These are phyloP conservation scores for Pogoniulus pusillus DNA, from an alignment of 2,797 vertebrate species.

Conservation along the genomic window DNA sequence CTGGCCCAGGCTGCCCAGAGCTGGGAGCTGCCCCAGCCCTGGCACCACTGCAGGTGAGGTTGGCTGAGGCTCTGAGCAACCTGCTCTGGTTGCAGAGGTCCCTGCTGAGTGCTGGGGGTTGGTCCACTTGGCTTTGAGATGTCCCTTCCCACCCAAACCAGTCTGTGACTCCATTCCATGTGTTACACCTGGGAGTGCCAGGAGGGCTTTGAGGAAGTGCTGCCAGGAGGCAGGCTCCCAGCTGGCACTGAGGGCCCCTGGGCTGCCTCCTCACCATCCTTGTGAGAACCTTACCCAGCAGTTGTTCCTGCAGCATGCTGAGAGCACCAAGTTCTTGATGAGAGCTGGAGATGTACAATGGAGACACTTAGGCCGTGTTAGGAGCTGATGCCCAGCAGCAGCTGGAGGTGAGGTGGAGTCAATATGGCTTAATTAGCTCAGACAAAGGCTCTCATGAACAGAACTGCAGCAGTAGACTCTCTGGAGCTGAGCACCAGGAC, in stretches of 20 bases:
- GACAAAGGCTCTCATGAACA: no score
- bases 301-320: slow-evolving; percentile 82
- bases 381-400: slow-evolving; percentile 88
- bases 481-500: not conserved
- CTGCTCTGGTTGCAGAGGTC: no score
- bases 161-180: not conserved
- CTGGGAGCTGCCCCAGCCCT: no score
- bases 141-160: no score
- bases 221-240: not conserved
- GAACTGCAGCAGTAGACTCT: not conserved
- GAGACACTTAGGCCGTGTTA: slow-evolving; percentile 87
- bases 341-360: slow-evolving; percentile 91
- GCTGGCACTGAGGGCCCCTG: not conserved
- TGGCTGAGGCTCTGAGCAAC: no score
- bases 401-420: slow-evolving; percentile 81
- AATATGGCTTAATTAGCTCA: not conserved
- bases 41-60: no score
- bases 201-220: not conserved
- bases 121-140: no score
- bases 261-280: not conserved
- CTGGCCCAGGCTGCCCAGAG: no score
- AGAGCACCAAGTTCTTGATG: slow-evolving; percentile 89
- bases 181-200: not conserved
- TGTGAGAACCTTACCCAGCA: not conserved
- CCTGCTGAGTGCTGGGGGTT: no score